phyloP scores from a whole-genome alignment of 2,113 vertebrate species.

The Mobula birostris region DNA sequence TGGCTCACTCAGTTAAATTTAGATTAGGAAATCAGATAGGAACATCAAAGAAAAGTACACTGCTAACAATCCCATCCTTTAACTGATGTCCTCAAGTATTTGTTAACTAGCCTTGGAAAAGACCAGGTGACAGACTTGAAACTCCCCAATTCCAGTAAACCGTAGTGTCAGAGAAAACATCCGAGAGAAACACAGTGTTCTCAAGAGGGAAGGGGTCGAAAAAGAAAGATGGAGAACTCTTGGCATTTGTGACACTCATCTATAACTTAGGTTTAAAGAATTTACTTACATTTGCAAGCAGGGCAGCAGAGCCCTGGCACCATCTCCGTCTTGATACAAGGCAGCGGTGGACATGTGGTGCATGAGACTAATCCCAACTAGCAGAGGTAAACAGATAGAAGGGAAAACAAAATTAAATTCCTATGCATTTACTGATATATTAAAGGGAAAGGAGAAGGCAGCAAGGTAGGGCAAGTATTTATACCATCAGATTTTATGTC shows the following conservation, averaged over 20 bases:
- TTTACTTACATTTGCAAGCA: slow-evolving; percentile 25
- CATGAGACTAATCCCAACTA: slow-evolving; percentile 5
- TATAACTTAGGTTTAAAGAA: not conserved
- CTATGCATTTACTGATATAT: not conserved
- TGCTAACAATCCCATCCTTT: not conserved
- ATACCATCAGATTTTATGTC: too few species aligned
- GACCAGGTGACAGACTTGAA: not conserved
- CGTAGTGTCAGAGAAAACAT: not conserved
- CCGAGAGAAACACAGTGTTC: not conserved
- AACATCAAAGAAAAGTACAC: not conserved
- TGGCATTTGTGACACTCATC: not conserved
- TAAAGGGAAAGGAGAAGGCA: not conserved
- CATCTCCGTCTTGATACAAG: slow-evolving; percentile 5
- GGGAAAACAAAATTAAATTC: not conserved
- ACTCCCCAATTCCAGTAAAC: too few species aligned
- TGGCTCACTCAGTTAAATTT: not conserved
- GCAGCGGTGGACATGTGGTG: not conserved
- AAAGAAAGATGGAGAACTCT: not conserved
- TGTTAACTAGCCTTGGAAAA: not conserved
- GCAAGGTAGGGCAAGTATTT: too few species aligned
- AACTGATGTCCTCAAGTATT: not conserved
- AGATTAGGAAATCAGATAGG: not conserved
- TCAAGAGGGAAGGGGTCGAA: not conserved
- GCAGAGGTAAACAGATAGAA: not conserved
- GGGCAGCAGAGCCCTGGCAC: slow-evolving; percentile 12